Evolutionary conservation across 2,113 vertebrate species (phyloP).

Genomic region (Plotosus lineatus): DNA sequence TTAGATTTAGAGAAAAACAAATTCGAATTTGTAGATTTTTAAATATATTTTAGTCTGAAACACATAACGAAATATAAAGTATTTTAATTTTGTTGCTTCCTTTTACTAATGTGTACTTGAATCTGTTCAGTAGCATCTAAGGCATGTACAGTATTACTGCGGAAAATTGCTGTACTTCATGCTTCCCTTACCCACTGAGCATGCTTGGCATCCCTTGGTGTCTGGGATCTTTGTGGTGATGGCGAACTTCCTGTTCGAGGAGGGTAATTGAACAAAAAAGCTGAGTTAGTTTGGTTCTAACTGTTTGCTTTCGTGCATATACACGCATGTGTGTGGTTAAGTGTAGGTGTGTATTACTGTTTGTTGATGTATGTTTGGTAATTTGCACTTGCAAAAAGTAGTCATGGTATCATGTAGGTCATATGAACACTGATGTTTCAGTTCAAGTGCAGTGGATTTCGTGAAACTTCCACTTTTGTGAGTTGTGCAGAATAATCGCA

Average conservation of each 20-base stretch:
- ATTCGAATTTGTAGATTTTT: not conserved
- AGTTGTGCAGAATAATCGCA: not conserved
- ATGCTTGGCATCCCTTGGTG: slow-evolving; percentile 86
- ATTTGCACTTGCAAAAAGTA: slow-evolving; percentile 19
- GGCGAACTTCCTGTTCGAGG: slow-evolving; percentile 74
- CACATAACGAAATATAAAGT: not conserved
- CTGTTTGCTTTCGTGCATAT: not conserved
- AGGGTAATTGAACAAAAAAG: slow-evolving; percentile 13
- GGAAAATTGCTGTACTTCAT: not conserved
- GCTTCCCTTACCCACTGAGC: slow-evolving; percentile 80
- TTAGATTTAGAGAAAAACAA: not conserved
- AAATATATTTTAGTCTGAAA: not conserved
- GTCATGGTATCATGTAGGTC: slow-evolving; percentile 21
- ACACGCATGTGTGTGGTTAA: not conserved
- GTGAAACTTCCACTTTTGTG: slow-evolving; percentile 6
- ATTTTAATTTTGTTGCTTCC: not conserved
- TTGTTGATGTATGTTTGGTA: slow-evolving; percentile 9
- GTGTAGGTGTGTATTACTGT: slow-evolving; percentile 22
- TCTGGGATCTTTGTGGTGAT: slow-evolving; percentile 85
- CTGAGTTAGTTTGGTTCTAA: not conserved
- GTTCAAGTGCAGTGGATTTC: not conserved
- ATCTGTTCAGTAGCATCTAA: too few species aligned
- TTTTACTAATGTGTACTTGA: too few species aligned
- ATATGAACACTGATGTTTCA: slow-evolving; percentile 3
- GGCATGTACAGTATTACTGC: not conserved